phyloP scores from a whole-genome alignment of 2,888 invertebrate species.

The Pseudococcus viburni region DNA sequence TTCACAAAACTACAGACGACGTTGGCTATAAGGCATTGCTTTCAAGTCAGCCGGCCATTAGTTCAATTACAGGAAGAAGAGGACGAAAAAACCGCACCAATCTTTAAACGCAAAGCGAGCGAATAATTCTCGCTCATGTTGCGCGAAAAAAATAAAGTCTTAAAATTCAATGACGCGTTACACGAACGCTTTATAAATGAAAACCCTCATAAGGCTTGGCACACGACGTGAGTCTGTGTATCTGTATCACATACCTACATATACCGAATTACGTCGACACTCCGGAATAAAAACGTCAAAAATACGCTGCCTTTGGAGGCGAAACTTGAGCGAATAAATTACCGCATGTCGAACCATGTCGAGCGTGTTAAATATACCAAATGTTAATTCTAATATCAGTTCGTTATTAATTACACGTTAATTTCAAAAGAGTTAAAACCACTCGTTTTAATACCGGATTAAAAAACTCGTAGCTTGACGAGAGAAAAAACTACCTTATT shows the following conservation, averaged over 20 bases:
- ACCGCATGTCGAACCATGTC: neutral
- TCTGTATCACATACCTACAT: neutral
- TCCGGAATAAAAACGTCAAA: conserved; percentile 33
- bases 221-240: neutral
- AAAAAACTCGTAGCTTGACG: neutral
- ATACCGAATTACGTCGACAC: neutral
- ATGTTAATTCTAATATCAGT: conserved; percentile 39
- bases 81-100: neutral
- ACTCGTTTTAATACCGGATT: neutral
- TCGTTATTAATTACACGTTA: conserved; percentile 36
- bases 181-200: neutral
- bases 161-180: conserved; percentile 32
- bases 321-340: neutral
- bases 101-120: neutral
- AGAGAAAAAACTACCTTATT: neutral
- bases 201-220: neutral
- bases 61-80: neutral
- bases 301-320: neutral
- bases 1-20: conserved; percentile 14
- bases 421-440: conserved; percentile 9
- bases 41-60: conserved; percentile 31
- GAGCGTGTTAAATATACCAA: conserved; percentile 17
- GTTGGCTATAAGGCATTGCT: neutral
- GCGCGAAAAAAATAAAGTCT: neutral
- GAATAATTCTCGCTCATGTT: neutral